A percentile compares a stretch with the other conserved stretches of the same genome.
phyloP scores from a whole-genome alignment of 2,888 invertebrate genomes.

The Syrista parreyssii region DNA sequence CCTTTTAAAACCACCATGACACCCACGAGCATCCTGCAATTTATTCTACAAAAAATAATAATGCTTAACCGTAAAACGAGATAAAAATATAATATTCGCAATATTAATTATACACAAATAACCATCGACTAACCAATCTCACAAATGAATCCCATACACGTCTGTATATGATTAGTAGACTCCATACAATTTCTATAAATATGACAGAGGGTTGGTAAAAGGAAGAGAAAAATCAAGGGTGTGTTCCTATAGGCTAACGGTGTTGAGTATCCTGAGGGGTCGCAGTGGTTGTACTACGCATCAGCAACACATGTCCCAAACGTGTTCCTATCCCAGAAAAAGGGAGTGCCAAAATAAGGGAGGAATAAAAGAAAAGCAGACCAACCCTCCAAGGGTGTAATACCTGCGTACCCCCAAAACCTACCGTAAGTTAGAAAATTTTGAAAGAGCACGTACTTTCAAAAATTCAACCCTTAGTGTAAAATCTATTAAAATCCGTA shows the following conservation, averaged over 20 bases:
- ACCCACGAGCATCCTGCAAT: not conserved
- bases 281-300: slow-evolving; percentile 33
- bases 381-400: not conserved
- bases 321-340: slow-evolving; percentile 33
- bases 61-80: not conserved
- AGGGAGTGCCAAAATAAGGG: not conserved
- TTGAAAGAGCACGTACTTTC: not conserved
- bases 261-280: slow-evolving; percentile 33
- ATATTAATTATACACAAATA: not conserved
- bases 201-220: slow-evolving; percentile 24
- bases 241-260: slow-evolving; percentile 12
- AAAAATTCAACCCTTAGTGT: not conserved
- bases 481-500: not conserved
- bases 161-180: slow-evolving; percentile 27
- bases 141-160: not conserved
- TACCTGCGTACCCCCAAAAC: not conserved
- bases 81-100: not conserved
- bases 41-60: not conserved
- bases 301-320: slow-evolving; percentile 53
- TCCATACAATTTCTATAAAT: slow-evolving; percentile 39
- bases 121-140: not conserved
- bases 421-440: not conserved
- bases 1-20: slow-evolving; percentile 10
- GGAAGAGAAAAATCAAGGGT: slow-evolving; percentile 23
- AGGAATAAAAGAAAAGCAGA: not conserved